phyloP scores from a whole-genome alignment of 2,113 vertebrate species.

The Laticauda laticaudata region DNA sequence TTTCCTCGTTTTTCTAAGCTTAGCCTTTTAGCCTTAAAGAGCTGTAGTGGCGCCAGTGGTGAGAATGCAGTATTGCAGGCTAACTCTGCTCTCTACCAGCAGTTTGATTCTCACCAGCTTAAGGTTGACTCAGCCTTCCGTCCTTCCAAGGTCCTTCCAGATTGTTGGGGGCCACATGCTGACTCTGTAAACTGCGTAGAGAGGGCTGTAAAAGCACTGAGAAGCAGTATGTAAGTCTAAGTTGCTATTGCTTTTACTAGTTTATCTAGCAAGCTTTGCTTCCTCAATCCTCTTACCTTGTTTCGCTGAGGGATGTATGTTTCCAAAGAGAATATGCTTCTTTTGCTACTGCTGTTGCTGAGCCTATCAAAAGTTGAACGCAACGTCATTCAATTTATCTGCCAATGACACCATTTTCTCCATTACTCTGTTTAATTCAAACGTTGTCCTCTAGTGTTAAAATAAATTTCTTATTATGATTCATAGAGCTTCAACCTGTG shows the following conservation, averaged over 20 bases:
- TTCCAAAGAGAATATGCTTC: background rate
- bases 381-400: background rate
- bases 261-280: background rate
- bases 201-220: too few species aligned
- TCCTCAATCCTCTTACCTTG: background rate
- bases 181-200: too few species aligned
- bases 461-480: background rate
- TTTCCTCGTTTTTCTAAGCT: background rate
- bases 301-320: background rate
- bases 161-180: too few species aligned
- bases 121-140: too few species aligned
- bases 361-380: background rate
- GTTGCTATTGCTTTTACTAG: too few species aligned
- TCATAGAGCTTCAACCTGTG: background rate
- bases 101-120: too few species aligned
- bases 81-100: too few species aligned
- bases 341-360: background rate
- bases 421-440: background rate
- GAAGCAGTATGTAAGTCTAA: too few species aligned
- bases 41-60: too few species aligned
- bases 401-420: background rate
- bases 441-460: background rate
- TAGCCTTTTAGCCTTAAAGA: background rate
- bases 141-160: too few species aligned
- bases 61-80: too few species aligned